Base-by-base conservation (phyloP, 2,113 vertebrate species). In the Macquaria ambigua region DNA sequence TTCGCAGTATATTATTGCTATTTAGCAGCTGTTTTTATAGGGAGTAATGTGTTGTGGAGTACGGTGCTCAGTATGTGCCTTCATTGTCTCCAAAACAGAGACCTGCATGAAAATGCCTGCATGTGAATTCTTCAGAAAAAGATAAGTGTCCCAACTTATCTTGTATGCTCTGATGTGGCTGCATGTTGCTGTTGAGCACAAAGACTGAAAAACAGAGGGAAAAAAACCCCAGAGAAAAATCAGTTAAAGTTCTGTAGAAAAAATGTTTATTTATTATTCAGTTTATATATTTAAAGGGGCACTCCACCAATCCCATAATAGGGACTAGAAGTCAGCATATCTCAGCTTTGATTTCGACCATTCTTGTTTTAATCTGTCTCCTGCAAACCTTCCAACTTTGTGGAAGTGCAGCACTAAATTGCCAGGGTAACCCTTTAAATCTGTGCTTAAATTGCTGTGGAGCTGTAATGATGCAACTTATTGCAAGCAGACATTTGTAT, bases 401-500 rank as follows among this genome's bases (percentile, higher is more conserved):
- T 84, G 56, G 21, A 56, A 5, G 3, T 20, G 53, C 14, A 5
- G n/a, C 1, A 2, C n/a, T 4, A 21, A 48, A 75, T 23, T 12
- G 0, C 23, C 21, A 6, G 25, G 48, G 14, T 23, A 11, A 11
- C 23, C 2, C 10, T 50, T 63, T 34, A 53, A 70, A 39, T 71
- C 64, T 50, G 48, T n/a, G 43, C 31, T 56, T 34, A 39, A 37
- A 20, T 37, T 12, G 8, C 31, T n/a, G 10, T 68, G 74, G 41
- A 56, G 43, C 25, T 63, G 69, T 34, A 23, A 64, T 20, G 7
- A 90, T 75, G 86, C 71, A 90, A 86, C 72, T 63, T n/a, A 18
- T 3, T 48, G 88, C 52, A 90, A 90, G 74, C 64, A 77, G 72
- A 71, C 18, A 43, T 79, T 39, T 61, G n/a, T 61, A 6, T 80